These are phyloP conservation scores for Patella ulyssiponensis DNA, from an alignment of 2,888 invertebrate genomes.

Conservation along the genomic window DNA sequence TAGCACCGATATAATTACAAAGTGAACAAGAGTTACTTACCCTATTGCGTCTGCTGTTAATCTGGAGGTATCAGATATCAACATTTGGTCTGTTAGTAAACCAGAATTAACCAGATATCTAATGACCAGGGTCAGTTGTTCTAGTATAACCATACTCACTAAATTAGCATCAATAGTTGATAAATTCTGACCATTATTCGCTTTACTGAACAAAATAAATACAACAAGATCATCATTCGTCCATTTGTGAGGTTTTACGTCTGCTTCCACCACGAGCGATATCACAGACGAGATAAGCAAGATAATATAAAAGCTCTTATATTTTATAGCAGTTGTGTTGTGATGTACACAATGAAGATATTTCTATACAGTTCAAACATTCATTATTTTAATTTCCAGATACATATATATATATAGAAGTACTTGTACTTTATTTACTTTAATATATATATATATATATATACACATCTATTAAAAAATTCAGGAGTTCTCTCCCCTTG, in stretches of 20 bases:
- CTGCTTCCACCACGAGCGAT: too few species aligned
- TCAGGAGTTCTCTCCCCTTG: too few species aligned
- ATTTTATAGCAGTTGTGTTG: too few species aligned
- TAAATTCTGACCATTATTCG: conserved; percentile 47
- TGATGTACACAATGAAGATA: too few species aligned
- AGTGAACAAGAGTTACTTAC: conserved; percentile 29
- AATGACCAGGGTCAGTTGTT: conserved; percentile 56
- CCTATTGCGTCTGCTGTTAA: conserved; percentile 42
- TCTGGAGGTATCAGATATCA: conserved; percentile 27
- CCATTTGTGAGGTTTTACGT: background rate
- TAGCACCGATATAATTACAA: background rate
- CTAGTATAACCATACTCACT: conserved; percentile 62
- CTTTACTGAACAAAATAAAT: conserved; percentile 44
- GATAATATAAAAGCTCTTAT: too few species aligned
- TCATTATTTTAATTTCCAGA: too few species aligned
- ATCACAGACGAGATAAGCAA: too few species aligned
- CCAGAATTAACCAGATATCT: conserved; percentile 51
- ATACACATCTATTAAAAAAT: too few species aligned
- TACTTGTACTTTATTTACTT: too few species aligned
- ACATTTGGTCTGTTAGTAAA: conserved; percentile 54
- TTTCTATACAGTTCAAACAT: too few species aligned
- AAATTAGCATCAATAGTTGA: conserved; percentile 47
- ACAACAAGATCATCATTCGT: background rate
- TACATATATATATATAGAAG: too few species aligned
- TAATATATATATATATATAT: too few species aligned